Evolutionary conservation across 2,888 invertebrate species (phyloP).

Genomic region (Dugesia japonica): DNA sequence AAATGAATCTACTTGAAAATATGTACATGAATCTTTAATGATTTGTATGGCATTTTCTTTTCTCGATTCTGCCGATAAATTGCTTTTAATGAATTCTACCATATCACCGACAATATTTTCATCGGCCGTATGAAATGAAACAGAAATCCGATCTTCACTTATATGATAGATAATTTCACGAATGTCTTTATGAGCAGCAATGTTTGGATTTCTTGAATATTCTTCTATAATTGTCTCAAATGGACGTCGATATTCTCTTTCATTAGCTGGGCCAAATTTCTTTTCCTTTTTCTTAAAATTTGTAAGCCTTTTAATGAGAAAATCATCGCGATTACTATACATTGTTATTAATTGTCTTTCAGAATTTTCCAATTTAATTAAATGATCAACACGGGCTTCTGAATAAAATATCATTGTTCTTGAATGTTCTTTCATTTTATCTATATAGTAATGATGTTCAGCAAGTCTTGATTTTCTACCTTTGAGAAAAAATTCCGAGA

Average conservation of each 20-base stretch:
- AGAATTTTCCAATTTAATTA: constrained; percentile 49
- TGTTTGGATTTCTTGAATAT: constrained; percentile 40
- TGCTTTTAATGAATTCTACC: constrained; percentile 36
- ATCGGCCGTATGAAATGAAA: constrained; percentile 46
- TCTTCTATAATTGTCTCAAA: constrained; percentile 40
- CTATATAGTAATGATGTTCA: constrained; percentile 45
- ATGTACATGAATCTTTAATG: constrained; percentile 32
- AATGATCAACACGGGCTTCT: constrained; percentile 58
- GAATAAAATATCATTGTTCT: constrained; percentile 54
- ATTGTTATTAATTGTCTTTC: constrained; percentile 45
- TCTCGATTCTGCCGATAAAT: constrained; percentile 41
- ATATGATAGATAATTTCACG: constrained; percentile 43
- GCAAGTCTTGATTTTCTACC: constrained; percentile 44
- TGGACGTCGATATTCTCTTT: constrained; percentile 35
- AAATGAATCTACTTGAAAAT: constrained; percentile 40
- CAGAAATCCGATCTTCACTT: constrained; percentile 43
- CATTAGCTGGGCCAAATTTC: constrained; percentile 46
- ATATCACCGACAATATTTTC: constrained; percentile 45
- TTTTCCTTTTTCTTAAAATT: constrained; percentile 44
- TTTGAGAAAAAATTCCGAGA: constrained; percentile 43
- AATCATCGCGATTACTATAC: constrained; percentile 44
- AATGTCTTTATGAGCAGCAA: constrained; percentile 44
- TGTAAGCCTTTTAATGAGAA: constrained; percentile 43
- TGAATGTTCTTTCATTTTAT: constrained; percentile 47
- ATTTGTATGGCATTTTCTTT: constrained; percentile 29